Evolutionary conservation across 2,113 vertebrate genomes (phyloP).

Genomic region (Elephas maximus): DNA sequence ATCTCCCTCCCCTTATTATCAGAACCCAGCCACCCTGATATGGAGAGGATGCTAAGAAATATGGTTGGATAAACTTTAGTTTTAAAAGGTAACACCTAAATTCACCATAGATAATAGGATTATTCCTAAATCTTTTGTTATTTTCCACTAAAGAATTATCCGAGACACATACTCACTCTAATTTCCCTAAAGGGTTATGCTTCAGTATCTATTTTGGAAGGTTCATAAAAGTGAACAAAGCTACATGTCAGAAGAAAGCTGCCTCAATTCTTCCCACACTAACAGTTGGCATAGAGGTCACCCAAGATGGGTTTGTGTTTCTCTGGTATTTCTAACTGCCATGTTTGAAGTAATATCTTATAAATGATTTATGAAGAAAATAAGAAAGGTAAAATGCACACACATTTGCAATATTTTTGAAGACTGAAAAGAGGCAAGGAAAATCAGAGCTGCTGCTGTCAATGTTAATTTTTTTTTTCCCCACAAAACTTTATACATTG

Average conservation of each 20-base stretch:
- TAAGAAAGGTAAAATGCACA: not conserved
- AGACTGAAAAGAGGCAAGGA: not conserved
- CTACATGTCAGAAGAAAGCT: not conserved
- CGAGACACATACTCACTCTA: not conserved
- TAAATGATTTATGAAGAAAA: constrained; percentile 15
- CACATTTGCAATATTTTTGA: not conserved
- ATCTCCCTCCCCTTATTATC: too few species aligned
- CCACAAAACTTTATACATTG: not conserved
- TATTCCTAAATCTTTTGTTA: not conserved
- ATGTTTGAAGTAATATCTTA: not conserved
- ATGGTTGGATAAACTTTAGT: not conserved
- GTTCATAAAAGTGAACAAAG: not conserved
- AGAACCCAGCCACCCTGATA: too few species aligned
- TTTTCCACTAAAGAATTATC: not conserved
- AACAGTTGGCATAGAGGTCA: not conserved
- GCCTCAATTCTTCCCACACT: not conserved
- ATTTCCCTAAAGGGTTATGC: not conserved
- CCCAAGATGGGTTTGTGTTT: not conserved
- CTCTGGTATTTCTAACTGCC: not conserved
- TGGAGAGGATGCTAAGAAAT: not conserved
- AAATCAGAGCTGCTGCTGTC: not conserved
- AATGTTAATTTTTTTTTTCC: not conserved
- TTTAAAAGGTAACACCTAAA: not conserved
- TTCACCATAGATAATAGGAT: not conserved
- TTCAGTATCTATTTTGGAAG: not conserved